Base-by-base conservation (phyloP, 1,140 invertebrate species). In the Ceratoteleas bidentatus region DNA sequence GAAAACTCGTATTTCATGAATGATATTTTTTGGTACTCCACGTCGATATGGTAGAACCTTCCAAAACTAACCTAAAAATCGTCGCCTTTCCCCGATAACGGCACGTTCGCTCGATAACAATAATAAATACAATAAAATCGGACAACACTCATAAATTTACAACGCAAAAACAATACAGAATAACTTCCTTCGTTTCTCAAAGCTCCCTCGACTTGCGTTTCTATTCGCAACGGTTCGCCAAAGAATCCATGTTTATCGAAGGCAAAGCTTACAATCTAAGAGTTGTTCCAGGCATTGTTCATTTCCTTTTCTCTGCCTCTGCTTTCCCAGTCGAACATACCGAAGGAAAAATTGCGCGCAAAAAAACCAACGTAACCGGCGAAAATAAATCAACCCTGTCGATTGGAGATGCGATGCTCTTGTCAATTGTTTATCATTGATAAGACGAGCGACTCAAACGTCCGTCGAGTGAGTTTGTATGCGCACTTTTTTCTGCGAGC, bases 381-480 rank as follows among this genome's bases (percentile, higher is more conserved):
- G 24, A 53, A 40, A 16, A 33, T 53, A 65, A 54, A 54, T 40
- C 6, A 50, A 57, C 5, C 16, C 40, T 60, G 47, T 72, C 8
- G 14, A 54, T 53, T 45, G 47, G 43, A 32, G 53, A 49, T 14
- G 49, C 9, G 4, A 36, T 14, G 0, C 1, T n/a, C 16, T 56
- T 56, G 32, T 11, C 14, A 40, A n/a, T 43, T 1, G n/a, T 58
- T 49, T 24, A 40, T 57, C 54, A 33, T 49, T 14, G 34, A 57
- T 47, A 52, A 58, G 34, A 60, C 36, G 13, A 61, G 52, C 13
- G 69, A 45, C 6, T 92, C 92, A 96, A 43, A 97, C 96, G 87
- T 96, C 96, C 2, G 96, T 97, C 78, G 96, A 96, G 84, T 96
- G 95, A 11, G 96, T 96, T 87, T 97, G 96, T 90, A 97, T 97